These are phyloP conservation scores for Cremastinae sp. DNA, from an alignment of 2,888 invertebrate genomes.

Conservation along the genomic window DNA sequence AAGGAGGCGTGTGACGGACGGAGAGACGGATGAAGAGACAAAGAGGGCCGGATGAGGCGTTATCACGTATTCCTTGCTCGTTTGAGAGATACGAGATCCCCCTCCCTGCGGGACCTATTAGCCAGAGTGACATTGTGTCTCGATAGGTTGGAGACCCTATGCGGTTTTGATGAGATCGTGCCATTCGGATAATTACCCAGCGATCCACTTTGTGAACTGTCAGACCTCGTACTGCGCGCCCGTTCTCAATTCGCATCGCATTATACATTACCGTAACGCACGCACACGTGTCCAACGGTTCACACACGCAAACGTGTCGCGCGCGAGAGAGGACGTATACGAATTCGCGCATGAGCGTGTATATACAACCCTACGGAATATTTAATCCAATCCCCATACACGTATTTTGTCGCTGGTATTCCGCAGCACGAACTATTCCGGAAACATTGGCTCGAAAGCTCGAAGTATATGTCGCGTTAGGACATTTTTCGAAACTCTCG, in stretches of 20 bases:
- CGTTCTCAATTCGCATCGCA: conserved; percentile 23
- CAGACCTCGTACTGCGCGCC: conserved; percentile 34
- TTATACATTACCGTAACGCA: conserved; percentile 27
- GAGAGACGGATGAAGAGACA: background rate
- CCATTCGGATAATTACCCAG: conserved; percentile 58
- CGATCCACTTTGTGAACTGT: conserved; percentile 60
- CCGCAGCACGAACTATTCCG: too few species aligned
- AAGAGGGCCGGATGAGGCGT: background rate
- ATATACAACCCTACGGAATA: conserved; percentile 2
- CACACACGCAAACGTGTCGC: conserved; percentile 1
- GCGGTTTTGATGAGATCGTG: conserved; percentile 63
- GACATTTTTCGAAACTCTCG: too few species aligned
- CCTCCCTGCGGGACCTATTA: conserved; percentile 60
- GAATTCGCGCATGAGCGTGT: background rate
- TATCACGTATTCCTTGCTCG: conserved; percentile 61
- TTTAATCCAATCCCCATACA: background rate
- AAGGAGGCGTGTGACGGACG: background rate
- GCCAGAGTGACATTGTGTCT: conserved; percentile 63
- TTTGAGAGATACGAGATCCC: conserved; percentile 57
- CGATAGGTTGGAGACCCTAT: conserved; percentile 61
- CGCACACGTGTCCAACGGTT: background rate
- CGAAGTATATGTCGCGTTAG: too few species aligned
- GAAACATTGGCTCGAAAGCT: too few species aligned
- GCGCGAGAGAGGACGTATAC: background rate
- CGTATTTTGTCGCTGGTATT: background rate